Percentiles rank a stretch among this genome's conserved stretches.
Conservation (phyloP, 2,113 vertebrate species). For the Oncorhynchus keta region DNA sequence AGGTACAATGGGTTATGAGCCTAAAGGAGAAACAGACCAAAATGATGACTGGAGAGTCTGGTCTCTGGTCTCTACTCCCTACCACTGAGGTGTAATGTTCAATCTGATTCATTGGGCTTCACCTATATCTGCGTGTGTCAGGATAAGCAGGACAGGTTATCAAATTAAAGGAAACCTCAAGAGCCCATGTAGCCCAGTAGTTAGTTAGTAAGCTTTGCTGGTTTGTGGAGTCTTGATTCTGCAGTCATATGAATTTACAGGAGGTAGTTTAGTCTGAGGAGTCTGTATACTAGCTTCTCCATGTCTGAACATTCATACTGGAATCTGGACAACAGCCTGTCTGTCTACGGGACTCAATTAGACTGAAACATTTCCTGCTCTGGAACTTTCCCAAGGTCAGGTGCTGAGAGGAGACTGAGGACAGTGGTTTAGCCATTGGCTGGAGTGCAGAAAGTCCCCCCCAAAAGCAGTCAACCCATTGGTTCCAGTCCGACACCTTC, state of each 20-base stretch:
- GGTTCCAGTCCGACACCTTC: too few relatives aligned
- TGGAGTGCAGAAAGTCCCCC: too few relatives aligned
- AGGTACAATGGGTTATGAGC: neutral
- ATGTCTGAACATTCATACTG: neutral
- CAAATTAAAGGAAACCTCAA: constrained; percentile 3
- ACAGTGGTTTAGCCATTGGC: too few relatives aligned
- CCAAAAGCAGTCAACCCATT: too few relatives aligned
- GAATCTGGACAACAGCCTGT: neutral
- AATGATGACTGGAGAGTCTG: neutral
- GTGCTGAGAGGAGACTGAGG: too few relatives aligned
- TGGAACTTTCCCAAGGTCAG: neutral
- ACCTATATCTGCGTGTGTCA: neutral
- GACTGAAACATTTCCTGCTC: neutral
- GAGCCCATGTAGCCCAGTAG: neutral
- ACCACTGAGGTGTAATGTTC: too few relatives aligned
- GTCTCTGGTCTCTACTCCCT: too few relatives aligned
- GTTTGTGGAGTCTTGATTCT: neutral
- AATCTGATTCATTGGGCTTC: neutral
- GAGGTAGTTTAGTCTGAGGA: neutral
- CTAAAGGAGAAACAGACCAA: neutral
- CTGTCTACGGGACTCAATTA: neutral
- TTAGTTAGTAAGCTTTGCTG: constrained; percentile 3
- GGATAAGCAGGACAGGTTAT: constrained; percentile 17
- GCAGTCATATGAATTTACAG: neutral
- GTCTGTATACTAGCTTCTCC: neutral